phyloP scores from a whole-genome alignment of 2,888 invertebrate genomes.

The Megastigmus dorsalis region DNA sequence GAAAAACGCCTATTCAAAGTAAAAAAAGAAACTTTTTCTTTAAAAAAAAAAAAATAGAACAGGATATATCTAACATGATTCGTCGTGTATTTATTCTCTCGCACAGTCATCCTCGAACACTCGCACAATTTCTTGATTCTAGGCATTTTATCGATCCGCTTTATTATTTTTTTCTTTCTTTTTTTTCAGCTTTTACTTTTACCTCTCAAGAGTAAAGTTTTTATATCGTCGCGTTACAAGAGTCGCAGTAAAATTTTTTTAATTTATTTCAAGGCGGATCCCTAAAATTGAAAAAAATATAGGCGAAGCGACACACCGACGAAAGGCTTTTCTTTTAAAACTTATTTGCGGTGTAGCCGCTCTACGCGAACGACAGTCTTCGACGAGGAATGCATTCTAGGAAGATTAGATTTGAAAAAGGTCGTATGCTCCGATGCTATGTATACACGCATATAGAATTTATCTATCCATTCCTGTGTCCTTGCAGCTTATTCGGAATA shows the following conservation, averaged over 20 bases:
- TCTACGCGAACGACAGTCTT: slow-evolving; percentile 66
- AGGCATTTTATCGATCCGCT: slow-evolving; percentile 39
- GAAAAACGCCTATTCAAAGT: slow-evolving; percentile 43
- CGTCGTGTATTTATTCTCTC: slow-evolving; percentile 41
- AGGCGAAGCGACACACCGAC: slow-evolving; percentile 49
- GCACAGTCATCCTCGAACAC: slow-evolving; percentile 38
- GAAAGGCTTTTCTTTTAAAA: slow-evolving; percentile 43
- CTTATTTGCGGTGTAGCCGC: slow-evolving; percentile 39
- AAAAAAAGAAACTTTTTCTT: slow-evolving; percentile 40
- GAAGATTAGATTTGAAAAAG: slow-evolving; percentile 56
- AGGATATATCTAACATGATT: slow-evolving; percentile 43
- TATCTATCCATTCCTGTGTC: slow-evolving; percentile 30
- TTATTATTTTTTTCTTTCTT: slow-evolving; percentile 22
- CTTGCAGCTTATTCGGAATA: slow-evolving; percentile 35
- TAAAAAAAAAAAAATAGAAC: slow-evolving; percentile 35
- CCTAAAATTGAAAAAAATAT: slow-evolving; percentile 44
- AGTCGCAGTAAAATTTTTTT: slow-evolving; percentile 48
- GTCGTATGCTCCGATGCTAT: slow-evolving; percentile 41
- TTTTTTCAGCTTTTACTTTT: slow-evolving; percentile 39
- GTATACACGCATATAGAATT: slow-evolving; percentile 40
- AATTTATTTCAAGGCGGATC: slow-evolving; percentile 44
- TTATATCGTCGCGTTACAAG: slow-evolving; percentile 25
- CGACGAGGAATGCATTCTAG: slow-evolving; percentile 67
- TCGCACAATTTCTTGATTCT: slow-evolving; percentile 39
- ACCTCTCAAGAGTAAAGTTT: slow-evolving; percentile 35